A percentile compares a stretch with the other conserved stretches of the same genome.
These are phyloP conservation scores for Rhinichthys klamathensis DNA, from an alignment of 2,113 vertebrate genomes.

Conservation along the genomic window DNA sequence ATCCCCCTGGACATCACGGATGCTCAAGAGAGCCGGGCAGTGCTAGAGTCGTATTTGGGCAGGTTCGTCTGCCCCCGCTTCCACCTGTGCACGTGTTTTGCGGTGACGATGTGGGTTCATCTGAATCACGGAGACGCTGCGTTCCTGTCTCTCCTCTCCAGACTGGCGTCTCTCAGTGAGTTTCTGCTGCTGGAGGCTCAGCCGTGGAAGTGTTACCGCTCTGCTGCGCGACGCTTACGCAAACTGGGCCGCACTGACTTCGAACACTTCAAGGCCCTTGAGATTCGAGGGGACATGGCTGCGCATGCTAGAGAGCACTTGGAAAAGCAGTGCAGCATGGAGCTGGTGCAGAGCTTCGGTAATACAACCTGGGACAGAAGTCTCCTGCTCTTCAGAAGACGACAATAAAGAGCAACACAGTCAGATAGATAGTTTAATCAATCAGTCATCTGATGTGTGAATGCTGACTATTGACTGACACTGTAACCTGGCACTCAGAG, in stretches of 20 bases:
- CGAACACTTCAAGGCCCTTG: conserved; percentile 84
- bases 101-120: conserved; percentile 97
- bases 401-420: background rate
- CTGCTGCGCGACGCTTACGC: conserved; percentile 87
- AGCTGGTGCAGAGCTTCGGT: conserved; percentile 84
- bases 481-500: background rate
- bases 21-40: conserved; percentile 54
- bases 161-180: conserved; percentile 77
- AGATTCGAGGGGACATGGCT: conserved; percentile 81
- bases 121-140: conserved; percentile 87
- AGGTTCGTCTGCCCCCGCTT: conserved; percentile 77
- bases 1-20: conserved; percentile 84
- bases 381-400: conserved; percentile 83
- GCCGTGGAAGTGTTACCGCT: conserved; percentile 93
- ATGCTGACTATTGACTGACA: background rate
- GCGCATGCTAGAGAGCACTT: conserved; percentile 78
- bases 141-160: conserved; percentile 80
- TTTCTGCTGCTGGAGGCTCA: conserved; percentile 89
- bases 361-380: conserved; percentile 87
- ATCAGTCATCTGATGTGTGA: background rate
- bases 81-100: conserved; percentile 87
- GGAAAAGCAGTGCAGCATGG: conserved; percentile 80
- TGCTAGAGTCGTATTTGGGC: conserved; percentile 75
- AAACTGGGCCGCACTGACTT: conserved; percentile 85
- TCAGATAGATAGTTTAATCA: background rate